These are phyloP conservation scores for Onychostruthus taczanowskii DNA, from an alignment of 2,113 vertebrate species.

Conservation along the genomic window DNA sequence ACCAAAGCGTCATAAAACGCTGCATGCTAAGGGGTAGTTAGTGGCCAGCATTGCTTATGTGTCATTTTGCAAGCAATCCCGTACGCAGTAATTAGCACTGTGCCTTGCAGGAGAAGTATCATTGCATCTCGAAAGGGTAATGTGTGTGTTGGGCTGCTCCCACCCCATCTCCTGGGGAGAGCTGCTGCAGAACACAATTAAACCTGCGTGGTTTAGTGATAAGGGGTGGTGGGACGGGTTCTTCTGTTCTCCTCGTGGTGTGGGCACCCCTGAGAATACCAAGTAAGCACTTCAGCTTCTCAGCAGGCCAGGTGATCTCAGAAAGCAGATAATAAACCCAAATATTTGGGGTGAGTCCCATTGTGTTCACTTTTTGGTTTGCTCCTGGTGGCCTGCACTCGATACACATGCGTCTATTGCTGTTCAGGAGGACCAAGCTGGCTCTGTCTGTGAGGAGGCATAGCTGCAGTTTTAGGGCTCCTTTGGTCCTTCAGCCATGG, in stretches of 20 bases:
- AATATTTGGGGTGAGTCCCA: neutral
- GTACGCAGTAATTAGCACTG: neutral
- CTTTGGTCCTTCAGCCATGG: fast-evolving
- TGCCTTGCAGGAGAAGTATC: neutral
- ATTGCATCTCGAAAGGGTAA: neutral
- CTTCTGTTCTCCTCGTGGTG: neutral
- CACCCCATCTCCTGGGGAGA: neutral
- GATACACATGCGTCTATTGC: fast-evolving
- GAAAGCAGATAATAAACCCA: neutral
- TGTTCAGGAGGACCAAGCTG: neutral
- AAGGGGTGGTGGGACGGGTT: neutral
- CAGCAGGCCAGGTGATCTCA: neutral
- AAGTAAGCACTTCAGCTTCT: neutral
- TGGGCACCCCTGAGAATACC: neutral
- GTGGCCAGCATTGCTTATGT: neutral
- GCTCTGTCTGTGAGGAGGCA: neutral
- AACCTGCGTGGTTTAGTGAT: neutral
- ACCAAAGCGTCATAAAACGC: neutral
- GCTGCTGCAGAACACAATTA: neutral
- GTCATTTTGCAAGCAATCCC: neutral
- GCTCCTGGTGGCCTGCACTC: neutral
- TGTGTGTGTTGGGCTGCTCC: neutral
- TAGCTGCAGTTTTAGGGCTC: neutral
- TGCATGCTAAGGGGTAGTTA: neutral
- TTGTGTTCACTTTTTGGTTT: neutral